Conservation (phyloP, 2,888 invertebrate species). For the Catocala nupta region DNA sequence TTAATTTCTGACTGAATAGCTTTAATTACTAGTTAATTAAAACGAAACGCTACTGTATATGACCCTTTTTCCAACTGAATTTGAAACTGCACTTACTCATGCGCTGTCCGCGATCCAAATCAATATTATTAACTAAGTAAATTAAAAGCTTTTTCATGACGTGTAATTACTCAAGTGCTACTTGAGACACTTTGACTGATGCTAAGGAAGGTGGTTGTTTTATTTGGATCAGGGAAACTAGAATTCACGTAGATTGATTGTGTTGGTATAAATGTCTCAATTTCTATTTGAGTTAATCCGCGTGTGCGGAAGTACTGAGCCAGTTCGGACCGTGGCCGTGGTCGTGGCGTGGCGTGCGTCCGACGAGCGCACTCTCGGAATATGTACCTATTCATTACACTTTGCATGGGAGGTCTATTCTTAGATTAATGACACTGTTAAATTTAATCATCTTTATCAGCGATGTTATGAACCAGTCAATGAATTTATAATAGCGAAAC, state of each 20-base stretch:
- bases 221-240: constrained; percentile 57
- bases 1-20: not conserved
- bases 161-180: constrained; percentile 36
- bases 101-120: constrained; percentile 23
- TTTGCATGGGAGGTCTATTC: constrained; percentile 65
- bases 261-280: constrained; percentile 52
- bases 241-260: constrained; percentile 50
- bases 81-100: constrained; percentile 15
- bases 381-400: constrained; percentile 61
- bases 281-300: constrained; percentile 45
- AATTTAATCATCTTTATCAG: constrained; percentile 61
- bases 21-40: constrained; percentile 8
- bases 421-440: constrained; percentile 56
- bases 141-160: constrained; percentile 34
- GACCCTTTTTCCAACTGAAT: not conserved
- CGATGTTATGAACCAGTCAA: constrained; percentile 58
- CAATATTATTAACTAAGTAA: constrained; percentile 32
- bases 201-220: constrained; percentile 51
- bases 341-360: constrained; percentile 40
- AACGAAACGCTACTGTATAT: not conserved
- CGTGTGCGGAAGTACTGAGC: constrained; percentile 63
- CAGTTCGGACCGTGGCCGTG: constrained; percentile 48
- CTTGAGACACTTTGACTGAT: constrained; percentile 36
- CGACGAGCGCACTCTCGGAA: constrained; percentile 26
- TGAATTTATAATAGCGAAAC: constrained; percentile 50